phyloP scores from a whole-genome alignment of 1,140 invertebrate species.

The Oreohelix idahoensis region DNA sequence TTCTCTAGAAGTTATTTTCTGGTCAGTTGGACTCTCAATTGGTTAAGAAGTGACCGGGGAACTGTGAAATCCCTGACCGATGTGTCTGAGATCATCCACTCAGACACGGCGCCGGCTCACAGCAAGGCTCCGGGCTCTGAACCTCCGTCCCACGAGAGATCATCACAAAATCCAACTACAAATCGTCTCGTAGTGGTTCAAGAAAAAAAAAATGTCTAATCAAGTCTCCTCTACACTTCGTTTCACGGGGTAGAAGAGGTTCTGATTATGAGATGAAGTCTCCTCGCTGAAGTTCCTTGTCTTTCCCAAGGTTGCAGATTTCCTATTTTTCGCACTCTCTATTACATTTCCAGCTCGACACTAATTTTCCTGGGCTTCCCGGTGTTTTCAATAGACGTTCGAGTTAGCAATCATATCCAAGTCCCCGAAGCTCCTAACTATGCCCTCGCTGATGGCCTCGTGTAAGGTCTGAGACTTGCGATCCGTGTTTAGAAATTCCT shows the following conservation, averaged over 20 bases:
- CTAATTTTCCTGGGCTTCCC: not conserved
- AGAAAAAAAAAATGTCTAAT: not conserved
- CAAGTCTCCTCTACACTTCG: not conserved
- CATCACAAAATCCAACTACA: not conserved
- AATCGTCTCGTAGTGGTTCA: not conserved
- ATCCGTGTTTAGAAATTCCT: not conserved
- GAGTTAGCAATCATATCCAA: not conserved
- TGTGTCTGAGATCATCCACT: not conserved
- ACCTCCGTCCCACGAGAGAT: not conserved
- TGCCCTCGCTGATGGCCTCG: not conserved
- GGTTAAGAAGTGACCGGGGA: not conserved
- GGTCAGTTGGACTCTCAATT: not conserved
- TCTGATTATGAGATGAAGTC: no score
- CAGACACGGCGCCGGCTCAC: not conserved
- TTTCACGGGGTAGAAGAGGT: no score
- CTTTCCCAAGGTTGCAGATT: not conserved
- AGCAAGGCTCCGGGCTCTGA: not conserved
- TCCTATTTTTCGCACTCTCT: not conserved
- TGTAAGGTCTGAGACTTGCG: not conserved
- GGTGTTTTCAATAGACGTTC: not conserved
- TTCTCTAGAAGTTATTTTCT: not conserved
- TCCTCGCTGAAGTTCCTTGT: not conserved
- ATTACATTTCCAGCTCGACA: not conserved
- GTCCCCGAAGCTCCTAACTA: not conserved
- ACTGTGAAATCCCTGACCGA: not conserved